A percentile compares a stretch with the other conserved stretches of the same genome.
phyloP scores from a whole-genome alignment of 2,888 invertebrate genomes.

The Epistrophella euchroma region DNA sequence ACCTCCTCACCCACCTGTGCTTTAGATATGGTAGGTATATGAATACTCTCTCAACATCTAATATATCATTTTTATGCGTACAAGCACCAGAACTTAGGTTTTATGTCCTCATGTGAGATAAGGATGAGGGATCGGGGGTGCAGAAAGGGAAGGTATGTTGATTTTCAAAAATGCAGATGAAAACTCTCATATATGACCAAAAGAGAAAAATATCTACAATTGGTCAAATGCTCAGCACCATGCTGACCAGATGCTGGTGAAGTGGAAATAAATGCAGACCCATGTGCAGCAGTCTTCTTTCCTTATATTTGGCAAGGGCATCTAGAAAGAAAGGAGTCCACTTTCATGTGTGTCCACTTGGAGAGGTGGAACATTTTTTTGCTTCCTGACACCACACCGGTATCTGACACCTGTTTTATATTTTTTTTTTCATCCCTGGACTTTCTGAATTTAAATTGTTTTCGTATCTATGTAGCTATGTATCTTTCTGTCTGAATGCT shows the following conservation, averaged over 20 bases:
- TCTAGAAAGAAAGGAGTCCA: conserved; percentile 7
- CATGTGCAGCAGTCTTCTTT: conserved; percentile 32
- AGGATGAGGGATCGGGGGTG: neutral
- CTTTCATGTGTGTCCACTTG: conserved; percentile 22
- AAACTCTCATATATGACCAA: conserved; percentile 22
- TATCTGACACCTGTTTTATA: conserved; percentile 51
- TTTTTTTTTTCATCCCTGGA: conserved; percentile 13
- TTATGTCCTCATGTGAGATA: neutral
- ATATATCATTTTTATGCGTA: conserved; percentile 68
- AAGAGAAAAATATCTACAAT: conserved; percentile 45
- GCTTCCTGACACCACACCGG: conserved; percentile 34
- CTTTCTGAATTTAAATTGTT: conserved; percentile 66
- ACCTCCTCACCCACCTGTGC: neutral
- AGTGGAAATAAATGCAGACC: conserved; percentile 56
- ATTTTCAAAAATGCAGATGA: conserved; percentile 39
- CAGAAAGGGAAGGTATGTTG: neutral
- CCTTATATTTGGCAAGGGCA: conserved; percentile 53
- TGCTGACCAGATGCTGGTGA: conserved; percentile 45
- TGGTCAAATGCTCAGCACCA: conserved; percentile 40
- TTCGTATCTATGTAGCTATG: conserved; percentile 14
- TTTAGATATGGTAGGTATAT: conserved; percentile 8
- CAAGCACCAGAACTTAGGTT: conserved; percentile 5
- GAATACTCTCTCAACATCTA: conserved; percentile 51
- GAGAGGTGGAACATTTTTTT: conserved; percentile 37
- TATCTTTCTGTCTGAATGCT: conserved; percentile 16